Percentiles rank a stretch among this genome's conserved stretches.
phyloP scores from a whole-genome alignment of 2,797 vertebrate genomes.

The Danio jaintianensis region DNA sequence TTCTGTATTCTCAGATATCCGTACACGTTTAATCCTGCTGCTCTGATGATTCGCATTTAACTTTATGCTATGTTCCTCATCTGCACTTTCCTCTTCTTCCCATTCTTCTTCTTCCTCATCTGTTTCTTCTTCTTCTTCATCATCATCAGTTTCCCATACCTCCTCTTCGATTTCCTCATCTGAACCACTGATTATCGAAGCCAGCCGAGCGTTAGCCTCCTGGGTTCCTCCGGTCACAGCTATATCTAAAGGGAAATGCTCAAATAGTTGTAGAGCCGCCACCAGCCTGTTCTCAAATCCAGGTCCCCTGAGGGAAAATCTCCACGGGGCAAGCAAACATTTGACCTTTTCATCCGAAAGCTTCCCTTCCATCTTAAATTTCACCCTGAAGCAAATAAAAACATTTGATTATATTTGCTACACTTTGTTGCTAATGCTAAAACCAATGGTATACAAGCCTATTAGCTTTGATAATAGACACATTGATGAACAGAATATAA shows the following conservation, averaged over 20 bases:
- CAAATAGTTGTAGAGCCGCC: constrained; percentile 57
- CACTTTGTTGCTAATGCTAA: background rate
- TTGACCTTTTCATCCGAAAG: constrained; percentile 58
- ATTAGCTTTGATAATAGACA: too few species aligned
- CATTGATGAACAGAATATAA: background rate
- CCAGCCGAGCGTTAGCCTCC: constrained; percentile 49
- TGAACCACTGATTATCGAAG: constrained; percentile 45
- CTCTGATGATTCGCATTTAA: background rate
- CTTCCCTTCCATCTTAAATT: constrained; percentile 55
- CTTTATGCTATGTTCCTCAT: constrained; percentile 4
- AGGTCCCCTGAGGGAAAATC: constrained; percentile 46
- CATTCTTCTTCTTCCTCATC: background rate
- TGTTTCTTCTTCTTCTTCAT: constrained; percentile 20
- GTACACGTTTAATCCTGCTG: constrained; percentile 5
- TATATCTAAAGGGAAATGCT: constrained; percentile 59
- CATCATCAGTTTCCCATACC: constrained; percentile 32
- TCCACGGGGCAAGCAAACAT: constrained; percentile 58
- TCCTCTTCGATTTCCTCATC: constrained; percentile 5
- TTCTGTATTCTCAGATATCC: background rate
- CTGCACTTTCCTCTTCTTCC: background rate
- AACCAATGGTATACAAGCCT: background rate
- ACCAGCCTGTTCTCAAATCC: constrained; percentile 57
- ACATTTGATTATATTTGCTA: background rate
- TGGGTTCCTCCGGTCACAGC: constrained; percentile 61
- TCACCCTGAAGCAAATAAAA: background rate